Evolutionary conservation across 2,113 vertebrate species (phyloP).

Genomic region (Balaenoptera acutorostrata): DNA sequence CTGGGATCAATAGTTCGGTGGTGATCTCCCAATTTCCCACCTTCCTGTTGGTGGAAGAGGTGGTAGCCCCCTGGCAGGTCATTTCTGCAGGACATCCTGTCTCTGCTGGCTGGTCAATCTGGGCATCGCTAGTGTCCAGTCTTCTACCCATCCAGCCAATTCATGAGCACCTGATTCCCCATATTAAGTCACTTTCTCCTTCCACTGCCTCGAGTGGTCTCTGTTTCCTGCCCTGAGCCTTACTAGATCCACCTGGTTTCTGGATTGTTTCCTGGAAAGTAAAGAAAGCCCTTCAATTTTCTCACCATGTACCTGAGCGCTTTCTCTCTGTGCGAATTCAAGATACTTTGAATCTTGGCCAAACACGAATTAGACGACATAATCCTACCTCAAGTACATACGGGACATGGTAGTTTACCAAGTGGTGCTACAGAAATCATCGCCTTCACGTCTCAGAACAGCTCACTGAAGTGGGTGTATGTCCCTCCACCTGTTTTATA

Average conservation of each 20-base stretch:
- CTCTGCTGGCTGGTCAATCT: not conserved
- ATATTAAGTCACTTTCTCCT: accelerated
- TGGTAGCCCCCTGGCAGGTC: accelerated
- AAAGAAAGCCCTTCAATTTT: not conserved
- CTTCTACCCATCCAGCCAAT: no score
- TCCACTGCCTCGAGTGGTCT: not conserved
- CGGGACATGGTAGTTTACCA: no score
- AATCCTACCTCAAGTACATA: not conserved
- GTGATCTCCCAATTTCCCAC: not conserved
- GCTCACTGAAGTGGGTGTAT: not conserved
- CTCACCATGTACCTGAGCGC: not conserved
- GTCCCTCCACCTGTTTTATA: not conserved
- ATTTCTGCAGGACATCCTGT: accelerated
- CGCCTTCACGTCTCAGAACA: not conserved
- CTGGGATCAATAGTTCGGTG: accelerated
- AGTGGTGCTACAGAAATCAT: not conserved
- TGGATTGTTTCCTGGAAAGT: not conserved
- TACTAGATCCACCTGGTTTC: not conserved
- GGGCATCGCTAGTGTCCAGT: accelerated
- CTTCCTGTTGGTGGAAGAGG: not conserved
- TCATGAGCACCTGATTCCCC: accelerated
- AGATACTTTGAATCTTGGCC: not conserved
- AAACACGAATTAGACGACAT: not conserved
- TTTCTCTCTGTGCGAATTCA: not conserved
- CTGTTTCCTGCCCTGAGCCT: not conserved